A percentile compares a stretch with the other conserved stretches of the same genome.
These are phyloP conservation scores for Graphium colonna DNA, from an alignment of 2,888 invertebrate species.

Conservation along the genomic window DNA sequence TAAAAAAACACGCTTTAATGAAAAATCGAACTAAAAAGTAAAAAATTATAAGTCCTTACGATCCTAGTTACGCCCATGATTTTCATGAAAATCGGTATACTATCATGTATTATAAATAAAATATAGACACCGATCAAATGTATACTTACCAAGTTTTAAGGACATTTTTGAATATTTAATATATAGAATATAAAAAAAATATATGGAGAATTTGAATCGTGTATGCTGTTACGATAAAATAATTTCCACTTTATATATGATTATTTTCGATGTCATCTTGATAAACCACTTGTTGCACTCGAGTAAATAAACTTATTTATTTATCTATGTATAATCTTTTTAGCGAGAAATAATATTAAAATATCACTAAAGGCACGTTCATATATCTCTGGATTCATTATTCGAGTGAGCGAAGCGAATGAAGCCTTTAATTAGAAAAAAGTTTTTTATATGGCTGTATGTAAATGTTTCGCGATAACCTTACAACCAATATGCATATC, in stretches of 20 bases:
- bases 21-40: too few species aligned
- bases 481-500: too few species aligned
- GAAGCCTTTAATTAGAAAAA: too few species aligned
- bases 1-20: too few species aligned
- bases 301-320: background rate
- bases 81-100: too few species aligned
- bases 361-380: background rate
- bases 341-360: background rate
- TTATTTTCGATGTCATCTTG: background rate
- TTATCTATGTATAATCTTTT: background rate
- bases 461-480: too few species aligned
- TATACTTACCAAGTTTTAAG: background rate
- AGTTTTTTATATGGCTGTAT: too few species aligned
- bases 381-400: background rate
- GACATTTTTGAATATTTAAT: background rate
- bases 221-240: background rate
- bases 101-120: too few species aligned
- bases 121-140: too few species aligned
- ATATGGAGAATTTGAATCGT: background rate
- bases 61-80: too few species aligned
- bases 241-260: conserved; percentile 3
- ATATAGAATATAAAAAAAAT: background rate
- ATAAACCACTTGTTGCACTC: conserved; percentile 3
- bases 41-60: too few species aligned
- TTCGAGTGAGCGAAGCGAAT: too few species aligned